phyloP scores from a whole-genome alignment of 1,140 invertebrate genomes.

The Chelonus insularis region DNA sequence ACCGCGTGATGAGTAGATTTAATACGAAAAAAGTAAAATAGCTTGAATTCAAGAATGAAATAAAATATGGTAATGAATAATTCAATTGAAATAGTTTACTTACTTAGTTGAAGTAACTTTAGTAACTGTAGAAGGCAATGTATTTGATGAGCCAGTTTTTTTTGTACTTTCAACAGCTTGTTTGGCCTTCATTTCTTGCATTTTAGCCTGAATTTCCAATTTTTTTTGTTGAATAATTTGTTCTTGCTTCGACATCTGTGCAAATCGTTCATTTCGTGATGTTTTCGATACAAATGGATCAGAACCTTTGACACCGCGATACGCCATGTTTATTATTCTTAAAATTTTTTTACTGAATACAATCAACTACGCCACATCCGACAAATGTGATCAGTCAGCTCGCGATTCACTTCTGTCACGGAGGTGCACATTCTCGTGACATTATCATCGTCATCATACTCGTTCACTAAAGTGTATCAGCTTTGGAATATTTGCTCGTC shows the following conservation, averaged over 20 bases:
- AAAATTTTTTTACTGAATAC: background rate
- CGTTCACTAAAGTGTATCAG: too few relatives aligned
- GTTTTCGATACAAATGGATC: slow-evolving; percentile 64
- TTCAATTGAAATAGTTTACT: slow-evolving; percentile 38
- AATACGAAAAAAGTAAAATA: too few relatives aligned
- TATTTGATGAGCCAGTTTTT: slow-evolving; percentile 44
- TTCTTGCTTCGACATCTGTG: slow-evolving; percentile 81
- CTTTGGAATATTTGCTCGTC: too few relatives aligned
- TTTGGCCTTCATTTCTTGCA: slow-evolving; percentile 65
- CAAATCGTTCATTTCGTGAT: slow-evolving; percentile 66
- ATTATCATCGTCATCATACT: too few relatives aligned
- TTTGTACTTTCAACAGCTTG: slow-evolving; percentile 62
- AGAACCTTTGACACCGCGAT: slow-evolving; percentile 56
- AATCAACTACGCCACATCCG: too few relatives aligned
- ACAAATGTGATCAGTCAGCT: too few relatives aligned
- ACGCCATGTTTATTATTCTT: slow-evolving; percentile 53
- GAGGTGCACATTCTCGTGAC: too few relatives aligned
- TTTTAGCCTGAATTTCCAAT: slow-evolving; percentile 70
- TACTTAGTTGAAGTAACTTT: slow-evolving; percentile 39
- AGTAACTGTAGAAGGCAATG: slow-evolving; percentile 27
- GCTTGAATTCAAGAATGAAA: too few relatives aligned
- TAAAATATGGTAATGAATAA: too few relatives aligned
- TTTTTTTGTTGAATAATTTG: slow-evolving; percentile 81
- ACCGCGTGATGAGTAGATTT: too few relatives aligned
- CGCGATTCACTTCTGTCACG: too few relatives aligned